These are phyloP conservation scores for Diploscapter pachys DNA, from an alignment of 1,140 invertebrate species.

Conservation along the genomic window DNA sequence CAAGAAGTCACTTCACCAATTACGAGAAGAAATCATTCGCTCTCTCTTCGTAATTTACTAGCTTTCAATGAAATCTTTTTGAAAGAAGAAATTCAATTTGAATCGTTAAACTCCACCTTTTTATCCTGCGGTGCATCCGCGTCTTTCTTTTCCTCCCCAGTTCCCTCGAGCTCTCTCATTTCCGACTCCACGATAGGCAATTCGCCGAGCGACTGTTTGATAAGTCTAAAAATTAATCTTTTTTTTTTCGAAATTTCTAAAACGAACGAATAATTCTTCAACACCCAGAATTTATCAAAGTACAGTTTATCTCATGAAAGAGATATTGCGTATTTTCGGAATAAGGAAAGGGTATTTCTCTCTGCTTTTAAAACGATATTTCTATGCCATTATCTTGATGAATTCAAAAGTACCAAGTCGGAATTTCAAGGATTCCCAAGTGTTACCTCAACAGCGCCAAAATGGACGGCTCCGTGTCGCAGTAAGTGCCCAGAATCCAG, in stretches of 20 bases:
- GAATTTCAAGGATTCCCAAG: not conserved
- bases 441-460: not conserved
- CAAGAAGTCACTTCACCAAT: too few relatives aligned
- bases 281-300: too few relatives aligned
- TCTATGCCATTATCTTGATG: not conserved
- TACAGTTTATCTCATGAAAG: not conserved
- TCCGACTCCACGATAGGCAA: constrained; percentile 86
- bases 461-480: constrained; percentile 64
- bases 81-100: too few relatives aligned
- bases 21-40: too few relatives aligned
- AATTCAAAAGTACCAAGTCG: not conserved
- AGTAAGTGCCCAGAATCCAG: constrained; percentile 98
- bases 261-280: too few relatives aligned
- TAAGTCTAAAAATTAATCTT: constrained; percentile 40
- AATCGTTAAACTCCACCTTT: constrained; percentile 11
- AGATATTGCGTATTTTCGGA: not conserved
- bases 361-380: not conserved
- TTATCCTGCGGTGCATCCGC: constrained; percentile 65
- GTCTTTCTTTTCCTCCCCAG: constrained; percentile 57
- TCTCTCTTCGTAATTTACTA: too few relatives aligned
- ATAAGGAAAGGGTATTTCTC: not conserved
- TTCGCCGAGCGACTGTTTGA: constrained; percentile 60
- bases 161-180: constrained; percentile 64
- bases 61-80: too few relatives aligned
- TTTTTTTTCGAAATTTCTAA: too few relatives aligned